phyloP scores from a whole-genome alignment of 2,888 invertebrate species.

The Agriopis marginaria region DNA sequence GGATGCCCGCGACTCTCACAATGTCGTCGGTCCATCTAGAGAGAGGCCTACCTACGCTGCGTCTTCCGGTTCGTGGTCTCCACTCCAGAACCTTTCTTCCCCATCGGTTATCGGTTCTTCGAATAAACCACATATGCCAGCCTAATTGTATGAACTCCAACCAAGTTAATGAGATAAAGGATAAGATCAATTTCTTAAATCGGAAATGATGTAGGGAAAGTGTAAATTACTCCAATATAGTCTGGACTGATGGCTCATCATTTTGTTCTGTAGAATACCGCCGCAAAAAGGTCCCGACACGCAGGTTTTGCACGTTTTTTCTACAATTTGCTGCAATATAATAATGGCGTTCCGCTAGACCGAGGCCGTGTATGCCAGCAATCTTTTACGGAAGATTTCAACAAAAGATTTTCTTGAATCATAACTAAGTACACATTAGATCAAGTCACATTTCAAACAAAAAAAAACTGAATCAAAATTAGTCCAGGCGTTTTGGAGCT shows the following conservation, averaged over 20 bases:
- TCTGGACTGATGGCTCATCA: slow-evolving; percentile 11
- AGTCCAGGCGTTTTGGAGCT: too few relatives aligned
- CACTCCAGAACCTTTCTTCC: too few relatives aligned
- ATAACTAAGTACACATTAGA: too few relatives aligned
- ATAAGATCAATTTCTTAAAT: background rate
- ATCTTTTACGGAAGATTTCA: background rate
- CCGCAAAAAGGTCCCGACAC: slow-evolving; percentile 31
- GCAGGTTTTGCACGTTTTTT: slow-evolving; percentile 27
- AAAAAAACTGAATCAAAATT: too few relatives aligned
- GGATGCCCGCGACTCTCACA: too few relatives aligned
- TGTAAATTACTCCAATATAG: background rate
- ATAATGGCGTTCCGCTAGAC: slow-evolving; percentile 29
- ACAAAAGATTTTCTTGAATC: background rate
- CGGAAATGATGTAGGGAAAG: background rate
- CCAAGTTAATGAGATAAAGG: background rate
- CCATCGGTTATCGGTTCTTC: too few relatives aligned
- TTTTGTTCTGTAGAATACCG: slow-evolving; percentile 29
- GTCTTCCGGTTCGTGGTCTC: too few relatives aligned
- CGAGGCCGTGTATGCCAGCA: slow-evolving; percentile 4
- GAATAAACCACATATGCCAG: too few relatives aligned
- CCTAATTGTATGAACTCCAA: background rate
- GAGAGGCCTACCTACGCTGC: too few relatives aligned
- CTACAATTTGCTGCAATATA: slow-evolving; percentile 36
- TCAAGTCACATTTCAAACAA: too few relatives aligned
- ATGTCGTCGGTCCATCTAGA: too few relatives aligned